These are phyloP conservation scores for Bombus huntii DNA, from an alignment of 1,140 invertebrate genomes.

Conservation along the genomic window DNA sequence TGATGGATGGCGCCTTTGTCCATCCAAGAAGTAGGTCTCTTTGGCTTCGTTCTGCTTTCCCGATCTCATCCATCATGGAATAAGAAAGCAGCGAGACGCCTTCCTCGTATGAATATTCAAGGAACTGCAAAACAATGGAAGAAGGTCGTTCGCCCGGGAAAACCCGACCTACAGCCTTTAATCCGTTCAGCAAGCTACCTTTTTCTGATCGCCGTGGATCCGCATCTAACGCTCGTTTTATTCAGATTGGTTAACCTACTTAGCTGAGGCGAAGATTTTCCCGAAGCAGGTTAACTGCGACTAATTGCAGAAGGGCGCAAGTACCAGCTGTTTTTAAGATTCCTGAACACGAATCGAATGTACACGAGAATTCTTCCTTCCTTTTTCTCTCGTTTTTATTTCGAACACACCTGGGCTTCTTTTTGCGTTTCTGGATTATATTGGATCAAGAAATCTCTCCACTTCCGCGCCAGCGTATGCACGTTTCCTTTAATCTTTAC, in stretches of 20 bases:
- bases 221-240: constrained; percentile 9
- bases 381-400: neutral
- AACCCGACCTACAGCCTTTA: constrained; percentile 11
- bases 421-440: neutral
- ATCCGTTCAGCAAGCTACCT: neutral
- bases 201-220: neutral
- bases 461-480: neutral
- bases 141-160: constrained; percentile 6
- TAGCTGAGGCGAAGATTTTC: neutral
- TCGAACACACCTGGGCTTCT: neutral
- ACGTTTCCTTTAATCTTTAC: neutral
- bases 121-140: constrained; percentile 47
- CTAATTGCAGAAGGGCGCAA: neutral
- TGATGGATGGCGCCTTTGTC: constrained; percentile 66
- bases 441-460: neutral
- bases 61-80: constrained; percentile 66
- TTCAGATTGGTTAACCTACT: constrained; percentile 17
- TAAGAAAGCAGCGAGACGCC: constrained; percentile 63
- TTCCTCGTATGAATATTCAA: constrained; percentile 65
- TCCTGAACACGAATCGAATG: neutral
- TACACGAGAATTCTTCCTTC: neutral
- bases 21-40: constrained; percentile 61
- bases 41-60: constrained; percentile 52
- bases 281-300: neutral
- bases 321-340: neutral